Evolutionary conservation across 2,113 vertebrate species (phyloP).

Genomic region (Pseudopipra pipra): DNA sequence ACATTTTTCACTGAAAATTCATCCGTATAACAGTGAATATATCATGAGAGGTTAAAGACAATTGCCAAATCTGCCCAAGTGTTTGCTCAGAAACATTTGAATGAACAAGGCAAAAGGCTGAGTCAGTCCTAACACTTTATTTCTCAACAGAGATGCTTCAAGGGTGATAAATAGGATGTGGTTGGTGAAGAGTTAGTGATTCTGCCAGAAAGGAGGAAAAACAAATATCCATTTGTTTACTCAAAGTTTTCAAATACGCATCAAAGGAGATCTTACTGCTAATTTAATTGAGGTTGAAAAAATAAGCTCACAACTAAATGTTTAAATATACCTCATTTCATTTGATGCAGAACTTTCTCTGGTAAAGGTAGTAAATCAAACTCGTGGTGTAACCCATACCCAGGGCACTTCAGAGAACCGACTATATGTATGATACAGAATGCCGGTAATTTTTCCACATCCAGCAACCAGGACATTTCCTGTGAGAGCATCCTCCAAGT

Average conservation of each 20-base stretch:
- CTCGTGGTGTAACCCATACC: not conserved
- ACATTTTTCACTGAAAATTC: not conserved
- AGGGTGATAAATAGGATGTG: slow-evolving; percentile 68
- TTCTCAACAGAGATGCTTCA: slow-evolving; percentile 61
- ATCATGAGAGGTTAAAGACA: not conserved
- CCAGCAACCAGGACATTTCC: slow-evolving; percentile 82
- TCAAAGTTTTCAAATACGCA: slow-evolving; percentile 13
- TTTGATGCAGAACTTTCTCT: not conserved
- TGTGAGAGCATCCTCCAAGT: slow-evolving; percentile 81
- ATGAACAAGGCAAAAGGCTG: slow-evolving; percentile 17
- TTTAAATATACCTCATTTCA: not conserved
- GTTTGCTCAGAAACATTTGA: slow-evolving; percentile 2
- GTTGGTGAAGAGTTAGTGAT: slow-evolving; percentile 20
- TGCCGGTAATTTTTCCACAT: slow-evolving; percentile 76
- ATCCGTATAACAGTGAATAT: not conserved
- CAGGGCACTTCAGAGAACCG: not conserved
- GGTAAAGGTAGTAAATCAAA: not conserved
- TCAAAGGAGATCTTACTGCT: not conserved
- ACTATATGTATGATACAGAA: slow-evolving; percentile 19
- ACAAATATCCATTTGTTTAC: slow-evolving; percentile 35
- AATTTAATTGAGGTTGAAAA: slow-evolving; percentile 15
- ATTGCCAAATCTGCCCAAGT: not conserved
- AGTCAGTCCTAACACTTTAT: slow-evolving; percentile 45
- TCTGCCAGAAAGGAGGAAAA: slow-evolving; percentile 42
- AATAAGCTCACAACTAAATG: not conserved